These are phyloP conservation scores for Dipodomys stephensi DNA, from an alignment of 2,113 vertebrate species.

Conservation along the genomic window DNA sequence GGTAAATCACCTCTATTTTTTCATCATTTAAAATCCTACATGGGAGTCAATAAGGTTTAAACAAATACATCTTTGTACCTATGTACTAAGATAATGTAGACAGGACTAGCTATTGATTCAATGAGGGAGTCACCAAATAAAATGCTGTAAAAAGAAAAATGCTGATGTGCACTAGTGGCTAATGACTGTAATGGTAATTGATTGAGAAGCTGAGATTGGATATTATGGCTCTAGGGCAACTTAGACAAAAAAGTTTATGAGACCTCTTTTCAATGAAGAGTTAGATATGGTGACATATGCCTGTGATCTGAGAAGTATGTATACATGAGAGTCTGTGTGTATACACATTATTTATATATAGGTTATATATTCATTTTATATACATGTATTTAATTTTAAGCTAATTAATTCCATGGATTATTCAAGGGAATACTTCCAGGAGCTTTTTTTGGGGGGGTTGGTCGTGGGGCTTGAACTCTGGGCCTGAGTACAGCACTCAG, in stretches of 20 bases:
- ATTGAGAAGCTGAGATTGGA: too few relatives aligned
- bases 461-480: too few relatives aligned
- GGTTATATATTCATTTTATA: not conserved
- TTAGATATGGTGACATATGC: too few relatives aligned
- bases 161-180: too few relatives aligned
- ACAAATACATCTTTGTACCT: not conserved
- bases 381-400: not conserved
- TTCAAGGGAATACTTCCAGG: not conserved
- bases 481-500: too few relatives aligned
- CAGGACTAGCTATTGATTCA: not conserved
- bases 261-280: too few relatives aligned
- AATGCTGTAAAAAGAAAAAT: not conserved
- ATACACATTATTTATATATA: not conserved
- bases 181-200: too few relatives aligned
- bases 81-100: not conserved
- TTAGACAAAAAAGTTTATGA: too few relatives aligned
- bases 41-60: not conserved
- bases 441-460: not conserved
- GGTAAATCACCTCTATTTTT: slow-evolving; percentile 4
- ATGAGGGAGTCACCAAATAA: not conserved
- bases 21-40: not conserved
- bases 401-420: not conserved
- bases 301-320: too few relatives aligned
- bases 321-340: too few relatives aligned
- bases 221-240: too few relatives aligned